A percentile compares a stretch with the other conserved stretches of the same genome.
These are phyloP conservation scores for Eleutherodactylus coqui DNA, from an alignment of 2,797 vertebrate genomes.

Conservation along the genomic window DNA sequence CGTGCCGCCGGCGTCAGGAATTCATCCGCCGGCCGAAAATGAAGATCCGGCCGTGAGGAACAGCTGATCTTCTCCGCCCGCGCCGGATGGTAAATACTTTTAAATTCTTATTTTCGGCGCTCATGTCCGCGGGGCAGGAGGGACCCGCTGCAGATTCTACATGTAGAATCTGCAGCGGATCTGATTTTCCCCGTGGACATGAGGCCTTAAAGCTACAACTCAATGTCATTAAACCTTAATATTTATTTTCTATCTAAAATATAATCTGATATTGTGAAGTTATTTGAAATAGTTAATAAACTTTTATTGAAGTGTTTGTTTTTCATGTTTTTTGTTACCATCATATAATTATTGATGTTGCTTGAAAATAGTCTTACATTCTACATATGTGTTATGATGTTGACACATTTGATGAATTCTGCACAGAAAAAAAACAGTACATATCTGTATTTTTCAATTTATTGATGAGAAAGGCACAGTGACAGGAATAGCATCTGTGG, in stretches of 20 bases:
- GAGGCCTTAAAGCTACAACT: no score
- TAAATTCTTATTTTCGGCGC: no score
- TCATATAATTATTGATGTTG: neutral
- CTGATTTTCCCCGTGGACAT: no score
- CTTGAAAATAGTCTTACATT: constrained; percentile 13
- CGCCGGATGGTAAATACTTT: no score
- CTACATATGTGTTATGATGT: neutral
- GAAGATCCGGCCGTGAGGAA: no score
- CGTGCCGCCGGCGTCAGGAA: no score
- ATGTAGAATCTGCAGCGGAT: no score
- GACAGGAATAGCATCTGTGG: constrained; percentile 55
- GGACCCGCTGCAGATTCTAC: no score
- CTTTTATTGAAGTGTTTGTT: neutral
- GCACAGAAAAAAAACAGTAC: neutral
- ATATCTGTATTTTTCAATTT: constrained; percentile 39
- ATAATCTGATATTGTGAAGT: neutral
- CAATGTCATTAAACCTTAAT: no score
- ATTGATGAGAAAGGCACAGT: constrained; percentile 45
- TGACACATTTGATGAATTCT: constrained; percentile 15
- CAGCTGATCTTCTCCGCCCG: no score
- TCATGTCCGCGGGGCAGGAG: no score
- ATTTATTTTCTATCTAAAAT: neutral
- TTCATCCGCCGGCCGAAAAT: no score
- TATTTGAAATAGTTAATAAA: neutral
- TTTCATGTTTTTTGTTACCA: neutral